These are phyloP conservation scores for Drosophila albomicans DNA, from an alignment of 1,140 invertebrate genomes.

Conservation along the genomic window DNA sequence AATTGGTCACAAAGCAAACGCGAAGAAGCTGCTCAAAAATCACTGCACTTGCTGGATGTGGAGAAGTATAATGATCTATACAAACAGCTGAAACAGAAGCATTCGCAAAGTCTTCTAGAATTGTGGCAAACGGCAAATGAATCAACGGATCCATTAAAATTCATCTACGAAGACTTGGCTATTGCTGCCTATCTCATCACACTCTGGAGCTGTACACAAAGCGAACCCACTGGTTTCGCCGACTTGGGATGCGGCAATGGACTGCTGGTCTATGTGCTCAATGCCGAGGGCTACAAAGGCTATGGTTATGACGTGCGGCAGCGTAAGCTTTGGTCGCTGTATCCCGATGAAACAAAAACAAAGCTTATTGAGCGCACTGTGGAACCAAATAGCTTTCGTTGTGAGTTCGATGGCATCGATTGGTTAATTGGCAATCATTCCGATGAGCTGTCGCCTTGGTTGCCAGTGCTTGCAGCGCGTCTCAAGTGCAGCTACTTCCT, in stretches of 20 bases:
- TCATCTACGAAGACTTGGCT: constrained; percentile 98
- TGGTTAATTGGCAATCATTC: constrained; percentile 99
- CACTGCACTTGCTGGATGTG: constrained; percentile 89
- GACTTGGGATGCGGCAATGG: constrained; percentile 99
- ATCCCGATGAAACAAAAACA: constrained; percentile 86
- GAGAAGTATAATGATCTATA: constrained; percentile 91
- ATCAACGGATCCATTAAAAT: constrained; percentile 96
- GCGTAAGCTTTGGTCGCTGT: constrained; percentile 96
- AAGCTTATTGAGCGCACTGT: constrained; percentile 87
- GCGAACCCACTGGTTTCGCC: constrained; percentile 89
- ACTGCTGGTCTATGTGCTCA: constrained; percentile 94
- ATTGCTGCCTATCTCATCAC: constrained; percentile 96
- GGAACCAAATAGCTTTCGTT: constrained; percentile 88
- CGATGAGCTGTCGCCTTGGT: constrained; percentile 99
- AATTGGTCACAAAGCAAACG: constrained; percentile 57
- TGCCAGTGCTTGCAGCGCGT: constrained; percentile 95
- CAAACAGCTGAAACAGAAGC: constrained; percentile 91
- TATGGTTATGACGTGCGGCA: constrained; percentile 95
- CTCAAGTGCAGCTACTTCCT: constrained; percentile 92
- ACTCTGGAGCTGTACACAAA: constrained; percentile 87
- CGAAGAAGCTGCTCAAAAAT: constrained; percentile 75
- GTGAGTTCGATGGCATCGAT: constrained; percentile 91
- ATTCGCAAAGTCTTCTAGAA: constrained; percentile 89
- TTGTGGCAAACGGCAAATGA: constrained; percentile 90
- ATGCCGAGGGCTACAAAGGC: constrained; percentile 93